Evolutionary conservation across 2,797 vertebrate species (phyloP), one percentile per base, ranked within the genome.

Genomic region (Botia kubotai): DNA sequence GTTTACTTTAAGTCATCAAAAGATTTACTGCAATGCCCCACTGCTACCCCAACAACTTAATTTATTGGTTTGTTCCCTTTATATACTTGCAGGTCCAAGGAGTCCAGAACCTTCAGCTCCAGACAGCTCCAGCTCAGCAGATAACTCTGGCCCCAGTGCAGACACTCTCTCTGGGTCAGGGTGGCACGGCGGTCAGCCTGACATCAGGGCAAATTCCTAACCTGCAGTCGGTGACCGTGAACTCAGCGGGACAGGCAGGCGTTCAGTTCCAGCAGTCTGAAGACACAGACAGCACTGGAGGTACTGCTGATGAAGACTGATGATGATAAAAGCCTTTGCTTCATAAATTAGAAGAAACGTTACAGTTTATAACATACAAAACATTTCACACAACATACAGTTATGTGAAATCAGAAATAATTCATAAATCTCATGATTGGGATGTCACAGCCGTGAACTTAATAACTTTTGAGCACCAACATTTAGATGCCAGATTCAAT

Each of bases 61-160:
- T 11, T 65, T 14, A 26, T 7, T 33, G 2, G 3, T 6, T 46
- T 46, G 43, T 46, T 11, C 14, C 68, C 4, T n/a, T 69, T 52
- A 7, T 39, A 3, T 68, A 36, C 14, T 13, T 52, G 8, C 69
- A 87, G 95, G 97, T 99, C 88, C 98, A 99, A 90, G 97, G 97
- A 74, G 97, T 99, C 75, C 98, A 99, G 91, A 99, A 99, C 90
- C 95, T 99, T 82, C 97, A 99, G 93, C 95, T 99, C 91, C 97
- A 98, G 87, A 96, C 97, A 87, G 94, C 96, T 43, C 95, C 95
- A 74, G 92, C 97, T 82, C 98, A 99, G 88, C 98, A 99, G 90
- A 98, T 99, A 89, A 99, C 98, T 55, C 92, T 99, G 89, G 97
- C 97, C 50, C 97, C 98, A 52, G 95, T 99, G 88, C 98, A 99